phyloP scores from a whole-genome alignment of 1,140 invertebrate genomes.

The Branchinecta lindahli region DNA sequence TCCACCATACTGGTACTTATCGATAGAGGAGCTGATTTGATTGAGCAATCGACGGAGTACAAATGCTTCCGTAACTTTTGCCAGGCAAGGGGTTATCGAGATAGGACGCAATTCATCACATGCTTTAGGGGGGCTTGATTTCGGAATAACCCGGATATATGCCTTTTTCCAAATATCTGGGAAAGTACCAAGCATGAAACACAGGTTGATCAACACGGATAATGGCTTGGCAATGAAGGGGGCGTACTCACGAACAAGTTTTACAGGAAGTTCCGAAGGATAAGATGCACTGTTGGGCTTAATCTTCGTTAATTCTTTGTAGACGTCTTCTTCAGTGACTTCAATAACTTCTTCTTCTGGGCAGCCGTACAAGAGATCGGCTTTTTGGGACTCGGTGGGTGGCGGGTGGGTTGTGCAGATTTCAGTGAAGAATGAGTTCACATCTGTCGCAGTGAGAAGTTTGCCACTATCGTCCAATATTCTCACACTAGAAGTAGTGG shows the following conservation, averaged over 20 bases:
- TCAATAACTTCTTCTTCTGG: constrained; percentile 5
- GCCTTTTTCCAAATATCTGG: too few relatives aligned
- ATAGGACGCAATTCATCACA: too few relatives aligned
- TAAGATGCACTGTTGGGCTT: constrained; percentile 8
- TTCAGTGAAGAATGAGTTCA: constrained; percentile 5
- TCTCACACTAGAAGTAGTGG: constrained; percentile 7
- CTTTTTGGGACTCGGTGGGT: constrained; percentile 4
- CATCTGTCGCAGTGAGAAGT: constrained; percentile 7
- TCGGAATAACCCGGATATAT: too few relatives aligned
- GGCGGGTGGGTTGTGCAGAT: constrained; percentile 1
- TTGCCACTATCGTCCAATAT: constrained; percentile 5
- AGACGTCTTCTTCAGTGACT: constrained; percentile 8
- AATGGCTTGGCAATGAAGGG: constrained; percentile 7
- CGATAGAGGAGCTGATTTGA: too few relatives aligned
- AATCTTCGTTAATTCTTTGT: constrained; percentile 6
- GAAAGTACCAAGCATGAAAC: constrained; percentile 8
- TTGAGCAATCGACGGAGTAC: too few relatives aligned
- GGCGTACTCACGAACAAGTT: constrained; percentile 5
- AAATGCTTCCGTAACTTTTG: too few relatives aligned
- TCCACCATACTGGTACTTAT: too few relatives aligned
- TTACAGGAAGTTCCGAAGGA: constrained; percentile 5
- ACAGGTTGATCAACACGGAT: constrained; percentile 8
- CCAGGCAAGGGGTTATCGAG: too few relatives aligned
- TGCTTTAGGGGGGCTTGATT: too few relatives aligned
- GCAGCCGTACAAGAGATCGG: constrained; percentile 7